Conservation (phyloP, 2,888 invertebrate genomes). For the Melanotus villosus region DNA sequence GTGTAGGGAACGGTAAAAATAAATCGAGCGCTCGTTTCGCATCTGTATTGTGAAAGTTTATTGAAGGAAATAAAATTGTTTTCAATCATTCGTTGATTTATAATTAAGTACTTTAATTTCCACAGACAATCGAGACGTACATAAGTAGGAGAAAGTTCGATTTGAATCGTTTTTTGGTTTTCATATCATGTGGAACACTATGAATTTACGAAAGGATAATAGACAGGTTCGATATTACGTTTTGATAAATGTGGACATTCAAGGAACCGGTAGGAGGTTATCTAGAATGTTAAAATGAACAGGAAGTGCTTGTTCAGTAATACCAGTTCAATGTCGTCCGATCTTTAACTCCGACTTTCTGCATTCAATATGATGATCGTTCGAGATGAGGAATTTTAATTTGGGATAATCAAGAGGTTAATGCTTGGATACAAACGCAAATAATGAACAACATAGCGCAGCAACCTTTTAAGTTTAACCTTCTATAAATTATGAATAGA, state of each 20-base stretch:
- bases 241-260: no score
- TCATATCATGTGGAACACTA: neutral
- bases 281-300: neutral
- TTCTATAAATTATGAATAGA: neutral
- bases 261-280: neutral
- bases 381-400: no score
- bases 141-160: constrained; percentile 10
- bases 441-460: neutral
- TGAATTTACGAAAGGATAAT: neutral
- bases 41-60: constrained; percentile 14
- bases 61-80: neutral
- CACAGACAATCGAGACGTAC: neutral
- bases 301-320: constrained; percentile 10
- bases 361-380: no score
- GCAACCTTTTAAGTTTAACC: neutral
- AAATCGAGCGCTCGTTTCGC: neutral
- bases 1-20: constrained; percentile 1
- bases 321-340: constrained; percentile 8
- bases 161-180: neutral
- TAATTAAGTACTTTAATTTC: constrained; percentile 16
- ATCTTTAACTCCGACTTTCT: neutral
- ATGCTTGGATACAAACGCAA: no score
- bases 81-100: constrained; percentile 10
- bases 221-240: neutral
- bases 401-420: no score